Evolutionary conservation across 2,797 vertebrate genomes (phyloP).

Genomic region (Prunella strophiata): DNA sequence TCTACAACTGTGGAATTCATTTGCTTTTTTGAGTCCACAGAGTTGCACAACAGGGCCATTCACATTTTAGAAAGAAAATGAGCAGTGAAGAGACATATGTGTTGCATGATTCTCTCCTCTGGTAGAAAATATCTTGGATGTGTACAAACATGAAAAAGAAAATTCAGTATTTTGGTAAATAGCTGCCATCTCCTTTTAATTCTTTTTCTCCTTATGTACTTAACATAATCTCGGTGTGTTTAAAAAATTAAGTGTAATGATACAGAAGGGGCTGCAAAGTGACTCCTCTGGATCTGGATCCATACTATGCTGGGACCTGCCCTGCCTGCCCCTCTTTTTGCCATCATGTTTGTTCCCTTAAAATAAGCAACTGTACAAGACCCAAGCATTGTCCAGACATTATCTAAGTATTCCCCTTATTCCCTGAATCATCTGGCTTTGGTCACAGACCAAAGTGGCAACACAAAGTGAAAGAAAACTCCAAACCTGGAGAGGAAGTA

Average conservation of each 20-base stretch:
- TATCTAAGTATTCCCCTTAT: background rate
- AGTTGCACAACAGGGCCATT: background rate
- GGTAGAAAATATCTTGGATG: background rate
- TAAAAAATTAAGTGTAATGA: background rate
- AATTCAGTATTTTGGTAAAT: background rate
- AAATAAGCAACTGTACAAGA: background rate
- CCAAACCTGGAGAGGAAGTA: background rate
- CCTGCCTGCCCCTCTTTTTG: background rate
- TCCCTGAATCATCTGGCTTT: background rate
- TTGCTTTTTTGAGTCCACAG: background rate
- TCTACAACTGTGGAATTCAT: background rate
- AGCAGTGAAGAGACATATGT: background rate
- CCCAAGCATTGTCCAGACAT: background rate
- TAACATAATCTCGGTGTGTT: background rate
- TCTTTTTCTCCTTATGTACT: background rate
- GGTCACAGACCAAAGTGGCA: background rate
- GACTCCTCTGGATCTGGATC: background rate
- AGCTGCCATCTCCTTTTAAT: background rate
- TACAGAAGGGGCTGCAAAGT: background rate
- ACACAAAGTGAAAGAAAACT: background rate
- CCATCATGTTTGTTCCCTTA: background rate
- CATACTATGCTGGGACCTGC: background rate
- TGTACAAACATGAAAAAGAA: background rate
- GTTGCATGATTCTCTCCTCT: background rate
- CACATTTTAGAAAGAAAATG: background rate